Conservation (phyloP, 1,140 invertebrate genomes). For the Bombus pyrosoma region DNA sequence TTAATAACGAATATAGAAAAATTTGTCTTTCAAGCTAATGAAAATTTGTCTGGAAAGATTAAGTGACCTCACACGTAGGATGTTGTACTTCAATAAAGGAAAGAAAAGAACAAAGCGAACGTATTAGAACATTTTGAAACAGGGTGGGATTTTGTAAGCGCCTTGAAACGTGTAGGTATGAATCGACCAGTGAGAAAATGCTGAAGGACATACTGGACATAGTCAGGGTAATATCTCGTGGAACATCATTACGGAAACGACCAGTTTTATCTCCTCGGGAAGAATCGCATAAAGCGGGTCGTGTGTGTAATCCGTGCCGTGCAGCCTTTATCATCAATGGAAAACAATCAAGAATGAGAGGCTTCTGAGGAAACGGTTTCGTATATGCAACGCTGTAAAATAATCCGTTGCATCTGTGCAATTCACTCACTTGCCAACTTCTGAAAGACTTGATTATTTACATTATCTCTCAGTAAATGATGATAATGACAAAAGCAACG, state of each 20-base stretch:
- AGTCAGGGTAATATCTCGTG: slow-evolving; percentile 54
- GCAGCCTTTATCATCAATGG: slow-evolving; percentile 60
- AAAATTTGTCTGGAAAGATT: not conserved
- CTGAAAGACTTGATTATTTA: not conserved
- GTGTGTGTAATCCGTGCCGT: slow-evolving; percentile 61
- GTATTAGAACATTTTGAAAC: not conserved
- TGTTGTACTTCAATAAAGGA: not conserved
- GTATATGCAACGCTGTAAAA: slow-evolving; percentile 18
- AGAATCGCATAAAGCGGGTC: slow-evolving; percentile 56
- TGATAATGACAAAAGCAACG: not conserved
- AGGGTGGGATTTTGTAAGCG: slow-evolving; percentile 6
- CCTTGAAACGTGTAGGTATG: slow-evolving; percentile 36
- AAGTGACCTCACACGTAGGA: not conserved
- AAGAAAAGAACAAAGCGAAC: too few relatives aligned
- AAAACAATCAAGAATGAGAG: slow-evolving; percentile 63
- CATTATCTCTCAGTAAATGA: not conserved
- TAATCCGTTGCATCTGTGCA: slow-evolving; percentile 1
- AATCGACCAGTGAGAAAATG: slow-evolving; percentile 59
- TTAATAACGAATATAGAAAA: too few relatives aligned
- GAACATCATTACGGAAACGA: slow-evolving; percentile 64
- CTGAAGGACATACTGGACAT: slow-evolving; percentile 58
- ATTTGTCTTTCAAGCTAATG: too few relatives aligned
- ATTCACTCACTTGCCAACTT: not conserved
- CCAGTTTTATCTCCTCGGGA: slow-evolving; percentile 58
- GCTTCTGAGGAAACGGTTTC: slow-evolving; percentile 27